Evolutionary conservation across 2,797 vertebrate genomes (phyloP).

Genomic region (Argentina silus): DNA sequence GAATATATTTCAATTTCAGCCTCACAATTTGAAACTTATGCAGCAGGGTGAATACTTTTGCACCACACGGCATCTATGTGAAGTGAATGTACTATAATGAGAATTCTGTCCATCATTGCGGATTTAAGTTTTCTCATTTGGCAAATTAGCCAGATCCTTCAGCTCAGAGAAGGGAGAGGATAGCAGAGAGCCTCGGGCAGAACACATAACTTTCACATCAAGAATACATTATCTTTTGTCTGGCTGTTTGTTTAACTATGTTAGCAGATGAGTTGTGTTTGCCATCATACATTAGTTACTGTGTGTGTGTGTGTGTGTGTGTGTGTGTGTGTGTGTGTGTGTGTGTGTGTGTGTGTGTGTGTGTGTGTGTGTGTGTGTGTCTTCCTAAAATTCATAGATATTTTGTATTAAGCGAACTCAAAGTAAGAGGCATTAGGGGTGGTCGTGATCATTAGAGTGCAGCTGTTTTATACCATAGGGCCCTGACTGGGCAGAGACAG

Average conservation of each 20-base stretch:
- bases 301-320: background rate
- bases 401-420: background rate
- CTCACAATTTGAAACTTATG: too few species aligned
- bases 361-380: background rate
- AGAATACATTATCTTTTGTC: constrained; percentile 53
- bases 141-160: constrained; percentile 42
- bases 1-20: too few species aligned
- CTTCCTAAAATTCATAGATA: background rate
- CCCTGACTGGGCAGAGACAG: background rate
- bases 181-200: constrained; percentile 40
- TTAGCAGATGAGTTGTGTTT: constrained; percentile 5
- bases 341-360: background rate
- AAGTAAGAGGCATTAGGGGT: background rate
- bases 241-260: constrained; percentile 13
- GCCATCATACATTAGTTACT: constrained; percentile 13
- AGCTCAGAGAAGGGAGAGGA: constrained; percentile 32
- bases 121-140: constrained; percentile 38
- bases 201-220: constrained; percentile 55
- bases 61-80: background rate
- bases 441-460: constrained; percentile 20
- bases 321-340: background rate
- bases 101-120: constrained; percentile 36
- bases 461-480: background rate
- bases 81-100: constrained; percentile 18
- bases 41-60: too few species aligned